Percentiles rank a stretch among this genome's conserved stretches.
Evolutionary conservation across 2,113 vertebrate genomes (phyloP).

Genomic region (Motacilla alba): DNA sequence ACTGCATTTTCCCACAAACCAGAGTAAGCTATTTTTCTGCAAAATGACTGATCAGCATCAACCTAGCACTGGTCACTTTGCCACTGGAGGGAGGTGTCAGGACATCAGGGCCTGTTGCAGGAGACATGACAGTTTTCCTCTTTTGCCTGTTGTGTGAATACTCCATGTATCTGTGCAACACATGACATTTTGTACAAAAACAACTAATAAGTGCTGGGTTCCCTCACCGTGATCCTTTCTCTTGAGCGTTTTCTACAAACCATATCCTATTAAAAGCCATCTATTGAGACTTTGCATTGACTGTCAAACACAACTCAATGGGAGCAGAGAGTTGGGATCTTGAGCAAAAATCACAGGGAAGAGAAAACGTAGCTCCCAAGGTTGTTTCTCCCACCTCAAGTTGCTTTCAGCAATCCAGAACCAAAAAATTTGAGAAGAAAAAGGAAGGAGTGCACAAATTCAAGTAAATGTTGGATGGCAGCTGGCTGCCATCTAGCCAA

Average conservation of each 20-base stretch:
- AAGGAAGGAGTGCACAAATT: background rate
- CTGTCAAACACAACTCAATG: background rate
- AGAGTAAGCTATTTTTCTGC: background rate
- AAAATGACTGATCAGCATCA: background rate
- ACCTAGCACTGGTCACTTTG: background rate
- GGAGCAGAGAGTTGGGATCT: background rate
- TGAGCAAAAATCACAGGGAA: background rate
- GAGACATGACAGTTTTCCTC: background rate
- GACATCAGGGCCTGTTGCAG: background rate
- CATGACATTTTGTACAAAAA: background rate
- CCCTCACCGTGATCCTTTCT: fast-evolving
- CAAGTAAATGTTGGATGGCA: background rate
- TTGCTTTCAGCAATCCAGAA: background rate
- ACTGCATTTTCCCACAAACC: background rate
- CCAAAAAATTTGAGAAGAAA: background rate
- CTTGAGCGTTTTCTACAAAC: background rate
- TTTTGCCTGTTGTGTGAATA: background rate
- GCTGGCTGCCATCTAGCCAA: background rate
- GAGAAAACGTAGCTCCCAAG: background rate
- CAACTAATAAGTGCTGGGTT: background rate
- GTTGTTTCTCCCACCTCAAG: background rate
- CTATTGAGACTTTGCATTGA: background rate
- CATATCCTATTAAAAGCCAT: background rate
- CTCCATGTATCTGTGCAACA: background rate
- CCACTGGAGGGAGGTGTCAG: background rate